Base-by-base conservation (phyloP, 2,113 vertebrate species). In the Melanerpes formicivorus region DNA sequence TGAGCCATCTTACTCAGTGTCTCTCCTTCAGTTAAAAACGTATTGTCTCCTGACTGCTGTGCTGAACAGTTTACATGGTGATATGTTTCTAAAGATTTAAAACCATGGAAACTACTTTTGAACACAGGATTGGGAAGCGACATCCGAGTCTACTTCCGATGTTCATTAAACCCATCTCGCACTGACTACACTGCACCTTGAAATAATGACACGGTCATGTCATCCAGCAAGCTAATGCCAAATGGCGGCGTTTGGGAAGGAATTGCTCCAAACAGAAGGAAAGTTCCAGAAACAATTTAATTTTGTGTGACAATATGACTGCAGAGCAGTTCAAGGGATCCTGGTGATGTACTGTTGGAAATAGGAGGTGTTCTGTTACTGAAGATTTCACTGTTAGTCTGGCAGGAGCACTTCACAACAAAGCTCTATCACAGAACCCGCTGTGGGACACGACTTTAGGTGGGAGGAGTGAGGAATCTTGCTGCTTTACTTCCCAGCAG, bases 401-500 rank as follows among this genome's bases (percentile, higher is more conserved):
- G 81, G 11, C 80, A 18, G 42, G 85, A 87, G 78, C 9, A 26
- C 70, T 88, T 76, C 44, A 74, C 62, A 85, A 50, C 7, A 75
- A 87, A 19, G 30, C 83, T 65, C 44, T 50, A 19, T 27, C 56
- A 29, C 59, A 70, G 71, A 86, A 11, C 6, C 2, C 30, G 1
- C 16, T 44, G 1, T 22, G 44, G 66, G 78, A 90, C 7, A 14
- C 27, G 69, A 73, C 76, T 70, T 85, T 29, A 87, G 76, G 52
- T 60, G 62, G 75, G 50, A 72, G 50, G 52, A 90, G 80, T 14
- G 74, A 84, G 34, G 86, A 76, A 84, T 69, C 95, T 73, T 46
- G 7, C 21, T 59, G 66, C 29, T 93, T 65, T 87, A 40, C 92
- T 94, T 90, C 74, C 60, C 86, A 81, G 77, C 74, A 48, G 50